Base-by-base conservation (phyloP, 1,140 invertebrate species). In the Bombus affinis region DNA sequence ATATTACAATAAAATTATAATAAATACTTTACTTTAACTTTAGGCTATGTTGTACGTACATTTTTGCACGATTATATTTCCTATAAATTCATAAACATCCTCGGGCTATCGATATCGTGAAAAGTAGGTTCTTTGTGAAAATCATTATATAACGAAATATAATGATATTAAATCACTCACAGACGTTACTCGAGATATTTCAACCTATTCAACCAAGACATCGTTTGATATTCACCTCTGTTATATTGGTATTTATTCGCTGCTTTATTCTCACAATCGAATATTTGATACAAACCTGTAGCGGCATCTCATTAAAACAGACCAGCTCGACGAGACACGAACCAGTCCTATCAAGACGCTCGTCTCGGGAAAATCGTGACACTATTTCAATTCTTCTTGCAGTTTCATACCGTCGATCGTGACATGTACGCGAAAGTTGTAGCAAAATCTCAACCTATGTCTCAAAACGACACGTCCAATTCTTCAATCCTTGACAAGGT, bases 351-450 rank as follows among this genome's bases (percentile, higher is more conserved):
- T 65, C 28, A 59, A 32, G 78, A 71, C 85, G 1, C n/a, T 80
- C 42, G 44, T 32, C 74, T 68, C 8, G 74, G 75, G 68, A 65
- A 87, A 85, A 77, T 83, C 85, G 80, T n/a, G n/a, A 65, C 22
- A 83, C 59, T n/a, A 25, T 71, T 32, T 3, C 13, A 6, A 66
- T 66, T 66, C 25, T 28, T 28, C 10, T 62, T 28, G 47, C 66
- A 18, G 13, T 2, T 1, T n/a, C 1, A 9, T 62, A n/a, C 3
- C 28, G 0, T 0, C 28, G 28, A 59, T 59, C 28, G 35, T 9
- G n/a, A 86, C 44, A 90, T 90, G 89, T 84, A 89, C 42, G 65
- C 68, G 9, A 83, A 75, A 81, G 22, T 18, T 32, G 9, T 25
- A 6, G 12, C 22, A 9, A 47, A 68, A 39, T 44, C 3, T 2